A percentile compares a stretch with the other conserved stretches of the same genome.
These are phyloP conservation scores for Mamestra configurata DNA, from an alignment of 1,140 invertebrate genomes.

Conservation along the genomic window DNA sequence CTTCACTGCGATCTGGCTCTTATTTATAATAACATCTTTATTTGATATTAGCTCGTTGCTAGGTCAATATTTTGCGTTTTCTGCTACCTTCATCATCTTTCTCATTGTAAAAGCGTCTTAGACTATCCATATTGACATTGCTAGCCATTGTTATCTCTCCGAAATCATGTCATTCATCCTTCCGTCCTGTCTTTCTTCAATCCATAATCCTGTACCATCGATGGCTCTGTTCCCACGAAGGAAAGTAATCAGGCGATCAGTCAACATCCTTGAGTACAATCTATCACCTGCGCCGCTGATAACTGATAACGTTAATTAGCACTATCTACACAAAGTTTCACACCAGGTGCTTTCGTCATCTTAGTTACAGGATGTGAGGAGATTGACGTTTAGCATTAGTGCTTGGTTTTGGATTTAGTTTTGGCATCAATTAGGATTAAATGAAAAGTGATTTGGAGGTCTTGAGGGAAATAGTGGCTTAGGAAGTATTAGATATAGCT, in stretches of 20 bases:
- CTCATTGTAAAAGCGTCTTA: background rate
- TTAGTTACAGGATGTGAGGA: slow-evolving; percentile 2
- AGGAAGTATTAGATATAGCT: too few relatives aligned
- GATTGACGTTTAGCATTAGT: background rate
- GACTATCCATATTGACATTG: background rate
- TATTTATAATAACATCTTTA: too few relatives aligned
- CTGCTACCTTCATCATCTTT: background rate
- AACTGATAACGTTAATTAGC: slow-evolving; percentile 62
- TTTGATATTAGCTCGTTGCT: too few relatives aligned
- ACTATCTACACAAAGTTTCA: slow-evolving; percentile 3
- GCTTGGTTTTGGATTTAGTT: background rate
- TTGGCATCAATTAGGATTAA: background rate
- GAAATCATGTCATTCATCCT: too few relatives aligned
- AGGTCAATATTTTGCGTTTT: too few relatives aligned
- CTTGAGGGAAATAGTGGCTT: too few relatives aligned
- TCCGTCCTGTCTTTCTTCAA: background rate
- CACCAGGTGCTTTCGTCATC: slow-evolving; percentile 11
- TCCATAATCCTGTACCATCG: background rate
- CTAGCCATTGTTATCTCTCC: too few relatives aligned
- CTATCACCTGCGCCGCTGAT: slow-evolving; percentile 35
- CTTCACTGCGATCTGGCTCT: too few relatives aligned
- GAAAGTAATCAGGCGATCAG: slow-evolving; percentile 67
- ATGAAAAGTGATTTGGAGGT: too few relatives aligned
- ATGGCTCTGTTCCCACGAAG: slow-evolving; percentile 62
- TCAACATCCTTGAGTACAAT: slow-evolving; percentile 65